Evolutionary conservation across 2,888 invertebrate species (phyloP).

Genomic region (Eumacrocentrus americanus): DNA sequence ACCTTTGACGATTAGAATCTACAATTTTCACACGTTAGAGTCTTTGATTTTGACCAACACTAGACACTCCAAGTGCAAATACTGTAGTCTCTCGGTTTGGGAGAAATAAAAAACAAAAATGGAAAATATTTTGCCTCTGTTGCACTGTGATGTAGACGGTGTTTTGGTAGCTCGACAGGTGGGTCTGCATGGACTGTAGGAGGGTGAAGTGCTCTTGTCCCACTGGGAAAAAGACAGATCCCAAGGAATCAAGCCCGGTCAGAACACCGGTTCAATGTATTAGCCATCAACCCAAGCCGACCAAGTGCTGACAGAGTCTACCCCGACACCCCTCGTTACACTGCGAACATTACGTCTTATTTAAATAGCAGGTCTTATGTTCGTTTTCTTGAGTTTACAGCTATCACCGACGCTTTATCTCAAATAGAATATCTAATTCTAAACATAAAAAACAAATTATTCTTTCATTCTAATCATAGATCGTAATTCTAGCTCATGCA

Average conservation of each 20-base stretch:
- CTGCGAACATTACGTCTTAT: conserved; percentile 35
- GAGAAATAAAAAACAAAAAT: background rate
- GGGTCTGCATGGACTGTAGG: conserved; percentile 75
- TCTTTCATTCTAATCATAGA: background rate
- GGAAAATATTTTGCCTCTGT: background rate
- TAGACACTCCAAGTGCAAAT: background rate
- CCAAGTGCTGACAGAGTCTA: conserved; percentile 48
- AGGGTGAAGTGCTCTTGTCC: conserved; percentile 72
- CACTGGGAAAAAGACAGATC: conserved; percentile 52
- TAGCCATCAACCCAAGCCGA: conserved; percentile 54
- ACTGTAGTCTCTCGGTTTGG: background rate
- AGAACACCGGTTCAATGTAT: conserved; percentile 51
- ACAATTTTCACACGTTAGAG: background rate
- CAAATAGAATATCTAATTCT: background rate
- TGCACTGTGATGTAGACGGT: conserved; percentile 62
- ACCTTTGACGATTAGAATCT: background rate
- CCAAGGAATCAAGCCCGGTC: conserved; percentile 44
- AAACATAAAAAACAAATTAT: background rate
- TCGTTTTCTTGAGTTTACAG: conserved; percentile 50
- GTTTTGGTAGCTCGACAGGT: conserved; percentile 76
- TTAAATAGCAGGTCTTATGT: conserved; percentile 53
- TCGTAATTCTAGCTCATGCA: background rate
- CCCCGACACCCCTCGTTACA: conserved; percentile 29
- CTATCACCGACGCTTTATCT: conserved; percentile 33
- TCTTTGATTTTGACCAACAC: background rate